A percentile compares a stretch with the other conserved stretches of the same genome.
phyloP scores from a whole-genome alignment of 2,113 vertebrate genomes.

The Myiozetetes cayanensis region DNA sequence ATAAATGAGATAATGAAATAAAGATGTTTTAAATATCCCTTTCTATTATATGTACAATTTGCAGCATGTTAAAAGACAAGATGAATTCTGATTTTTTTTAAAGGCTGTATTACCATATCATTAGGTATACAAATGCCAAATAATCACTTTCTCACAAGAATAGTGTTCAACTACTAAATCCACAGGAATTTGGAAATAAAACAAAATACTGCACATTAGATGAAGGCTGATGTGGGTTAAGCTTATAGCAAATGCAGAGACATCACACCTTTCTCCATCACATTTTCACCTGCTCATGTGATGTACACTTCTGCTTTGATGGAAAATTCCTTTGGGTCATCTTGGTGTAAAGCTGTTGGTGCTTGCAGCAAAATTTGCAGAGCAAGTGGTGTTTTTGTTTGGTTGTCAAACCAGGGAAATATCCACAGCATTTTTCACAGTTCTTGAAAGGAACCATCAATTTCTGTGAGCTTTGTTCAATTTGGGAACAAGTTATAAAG shows the following conservation, averaged over 20 bases:
- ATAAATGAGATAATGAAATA: constrained; percentile 50
- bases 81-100: not conserved
- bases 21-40: constrained; percentile 30
- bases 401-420: constrained; percentile 23
- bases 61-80: not conserved
- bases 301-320: constrained; percentile 24
- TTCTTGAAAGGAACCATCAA: constrained; percentile 15
- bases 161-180: not conserved
- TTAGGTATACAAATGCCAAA: not conserved
- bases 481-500: not conserved
- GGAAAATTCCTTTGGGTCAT: constrained; percentile 48
- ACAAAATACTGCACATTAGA: not conserved
- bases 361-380: constrained; percentile 41
- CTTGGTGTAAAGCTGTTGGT: constrained; percentile 50
- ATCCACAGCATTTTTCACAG: constrained; percentile 25
- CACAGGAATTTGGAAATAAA: not conserved
- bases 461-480: constrained; percentile 20
- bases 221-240: constrained; percentile 32
- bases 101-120: not conserved
- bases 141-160: not conserved
- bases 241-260: not conserved
- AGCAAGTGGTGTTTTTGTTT: constrained; percentile 6
- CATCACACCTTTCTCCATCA: constrained; percentile 51
- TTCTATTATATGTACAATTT: not conserved
- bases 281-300: constrained; percentile 61